Conservation (phyloP, 2,797 vertebrate species). For the Furcifer pardalis region DNA sequence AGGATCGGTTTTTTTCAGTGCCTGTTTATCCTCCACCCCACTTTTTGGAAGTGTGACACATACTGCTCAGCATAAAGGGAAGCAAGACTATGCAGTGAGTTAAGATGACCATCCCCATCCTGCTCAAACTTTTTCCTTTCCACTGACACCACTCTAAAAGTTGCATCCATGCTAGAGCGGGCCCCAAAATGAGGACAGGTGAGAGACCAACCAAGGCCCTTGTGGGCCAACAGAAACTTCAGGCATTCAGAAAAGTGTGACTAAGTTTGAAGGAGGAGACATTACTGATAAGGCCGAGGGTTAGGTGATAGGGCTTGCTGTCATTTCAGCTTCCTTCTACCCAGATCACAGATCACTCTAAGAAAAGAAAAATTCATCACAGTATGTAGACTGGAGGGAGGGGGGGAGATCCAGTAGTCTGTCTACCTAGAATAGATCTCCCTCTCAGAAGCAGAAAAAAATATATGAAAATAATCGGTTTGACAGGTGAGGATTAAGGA, state of each 20-base stretch:
- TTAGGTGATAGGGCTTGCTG: slow-evolving; percentile 43
- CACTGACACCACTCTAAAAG: slow-evolving; percentile 19
- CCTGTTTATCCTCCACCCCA: slow-evolving; percentile 32
- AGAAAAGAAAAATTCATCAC: slow-evolving; percentile 74
- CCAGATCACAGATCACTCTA: slow-evolving; percentile 56
- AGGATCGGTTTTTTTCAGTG: slow-evolving; percentile 25
- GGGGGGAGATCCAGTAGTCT: slow-evolving; percentile 44
- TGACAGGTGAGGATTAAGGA: slow-evolving; percentile 60
- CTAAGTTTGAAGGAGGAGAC: slow-evolving; percentile 56
- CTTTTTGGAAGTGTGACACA: slow-evolving; percentile 37
- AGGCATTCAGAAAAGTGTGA: slow-evolving; percentile 34
- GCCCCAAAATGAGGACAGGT: slow-evolving; percentile 34
- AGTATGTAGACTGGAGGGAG: slow-evolving; percentile 16
- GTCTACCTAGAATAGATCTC: slow-evolving; percentile 61
- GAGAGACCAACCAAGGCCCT: slow-evolving; percentile 19
- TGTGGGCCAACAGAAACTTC: slow-evolving; percentile 51
- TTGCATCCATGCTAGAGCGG: not conserved
- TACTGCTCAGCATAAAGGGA: slow-evolving; percentile 29
- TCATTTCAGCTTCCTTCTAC: slow-evolving; percentile 52
- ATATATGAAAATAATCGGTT: slow-evolving; percentile 52
- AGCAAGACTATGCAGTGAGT: slow-evolving; percentile 15
- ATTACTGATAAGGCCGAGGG: slow-evolving; percentile 56
- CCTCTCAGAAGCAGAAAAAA: slow-evolving; percentile 62
- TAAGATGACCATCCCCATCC: slow-evolving; percentile 16
- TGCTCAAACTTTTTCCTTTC: not conserved